Evolutionary conservation across 2,797 vertebrate genomes (phyloP).

Genomic region (Chelonia mydas): DNA sequence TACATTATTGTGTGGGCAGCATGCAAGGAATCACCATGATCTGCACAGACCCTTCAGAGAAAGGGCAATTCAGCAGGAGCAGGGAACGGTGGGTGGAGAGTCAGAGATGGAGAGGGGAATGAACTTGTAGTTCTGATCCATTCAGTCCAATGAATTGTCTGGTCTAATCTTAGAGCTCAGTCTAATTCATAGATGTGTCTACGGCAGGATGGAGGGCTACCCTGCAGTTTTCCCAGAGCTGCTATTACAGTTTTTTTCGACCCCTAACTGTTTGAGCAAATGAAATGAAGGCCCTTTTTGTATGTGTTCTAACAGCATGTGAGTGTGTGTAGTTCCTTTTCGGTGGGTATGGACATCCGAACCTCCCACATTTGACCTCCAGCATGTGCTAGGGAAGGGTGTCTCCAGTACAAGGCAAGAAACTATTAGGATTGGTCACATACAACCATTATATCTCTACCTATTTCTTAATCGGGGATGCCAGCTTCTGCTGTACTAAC

Average conservation of each 20-base stretch:
- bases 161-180: background rate
- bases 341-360: background rate
- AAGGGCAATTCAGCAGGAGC: background rate
- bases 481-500: background rate
- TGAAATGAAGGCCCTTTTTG: background rate
- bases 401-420: background rate
- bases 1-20: background rate
- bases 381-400: background rate
- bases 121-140: background rate
- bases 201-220: background rate
- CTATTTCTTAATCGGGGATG: background rate
- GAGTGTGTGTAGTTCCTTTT: background rate
- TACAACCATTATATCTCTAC: fast-evolving
- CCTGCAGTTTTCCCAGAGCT: background rate
- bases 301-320: fast-evolving
- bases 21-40: background rate
- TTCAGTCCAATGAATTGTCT: background rate
- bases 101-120: background rate
- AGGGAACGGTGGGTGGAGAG: background rate
- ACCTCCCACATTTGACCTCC: background rate
- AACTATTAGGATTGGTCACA: background rate
- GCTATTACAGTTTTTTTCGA: background rate
- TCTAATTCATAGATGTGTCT: background rate
- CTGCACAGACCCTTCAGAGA: background rate
- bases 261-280: background rate